Evolutionary conservation across 2,113 vertebrate species (phyloP).

Genomic region (Pavo muticus): DNA sequence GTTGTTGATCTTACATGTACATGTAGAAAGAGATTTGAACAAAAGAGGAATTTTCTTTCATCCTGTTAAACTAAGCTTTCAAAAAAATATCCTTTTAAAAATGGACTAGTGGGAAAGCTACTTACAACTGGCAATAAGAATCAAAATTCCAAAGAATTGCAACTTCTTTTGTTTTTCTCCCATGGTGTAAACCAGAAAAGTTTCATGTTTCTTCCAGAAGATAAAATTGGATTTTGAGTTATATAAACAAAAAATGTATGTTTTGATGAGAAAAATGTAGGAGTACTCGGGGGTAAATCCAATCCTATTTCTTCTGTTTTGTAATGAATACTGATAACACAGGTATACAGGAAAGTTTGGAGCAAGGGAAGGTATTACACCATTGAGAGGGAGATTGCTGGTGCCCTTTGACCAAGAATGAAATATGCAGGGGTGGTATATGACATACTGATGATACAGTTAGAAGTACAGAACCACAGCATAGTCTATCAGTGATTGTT

Average conservation of each 20-base stretch:
- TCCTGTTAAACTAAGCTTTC: background rate
- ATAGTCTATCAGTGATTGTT: background rate
- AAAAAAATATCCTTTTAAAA: background rate
- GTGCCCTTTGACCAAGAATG: rapidly evolving
- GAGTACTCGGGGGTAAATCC: rapidly evolving
- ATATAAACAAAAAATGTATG: background rate
- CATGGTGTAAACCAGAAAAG: background rate
- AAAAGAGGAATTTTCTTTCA: background rate
- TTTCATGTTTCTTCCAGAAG: background rate
- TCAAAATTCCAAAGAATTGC: background rate
- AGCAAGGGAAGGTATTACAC: background rate
- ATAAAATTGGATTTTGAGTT: background rate
- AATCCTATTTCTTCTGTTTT: background rate
- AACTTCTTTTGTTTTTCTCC: background rate
- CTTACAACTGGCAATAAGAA: background rate
- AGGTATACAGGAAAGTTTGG: rapidly evolving
- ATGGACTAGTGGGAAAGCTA: background rate
- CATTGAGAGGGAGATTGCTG: background rate
- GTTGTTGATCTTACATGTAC: rapidly evolving
- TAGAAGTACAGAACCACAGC: background rate
- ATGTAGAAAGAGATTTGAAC: background rate
- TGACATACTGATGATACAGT: background rate
- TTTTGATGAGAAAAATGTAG: background rate
- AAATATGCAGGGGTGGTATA: background rate
- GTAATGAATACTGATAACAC: rapidly evolving